Evolutionary conservation across 2,113 vertebrate genomes (phyloP).

Genomic region (Pithys albifrons): DNA sequence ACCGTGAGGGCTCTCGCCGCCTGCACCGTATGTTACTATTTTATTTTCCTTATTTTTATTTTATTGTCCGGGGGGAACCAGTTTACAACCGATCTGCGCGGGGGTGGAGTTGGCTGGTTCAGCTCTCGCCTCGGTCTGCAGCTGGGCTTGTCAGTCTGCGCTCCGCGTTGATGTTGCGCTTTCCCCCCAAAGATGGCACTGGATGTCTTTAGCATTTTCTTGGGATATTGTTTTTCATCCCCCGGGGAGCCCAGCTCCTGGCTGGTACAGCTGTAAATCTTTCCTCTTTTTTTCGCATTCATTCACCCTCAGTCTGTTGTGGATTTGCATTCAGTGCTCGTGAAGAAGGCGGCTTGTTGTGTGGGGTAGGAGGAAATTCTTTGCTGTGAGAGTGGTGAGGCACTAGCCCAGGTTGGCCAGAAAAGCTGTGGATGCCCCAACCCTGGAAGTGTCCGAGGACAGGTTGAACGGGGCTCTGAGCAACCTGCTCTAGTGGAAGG

Average conservation of each 20-base stretch:
- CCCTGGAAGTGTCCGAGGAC: not conserved
- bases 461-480: not conserved
- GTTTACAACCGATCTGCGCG: not conserved
- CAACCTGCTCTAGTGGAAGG: not conserved
- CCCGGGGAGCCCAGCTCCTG: not conserved
- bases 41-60: not conserved
- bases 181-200: constrained; percentile 51
- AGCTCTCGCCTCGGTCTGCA: not conserved
- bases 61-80: not conserved
- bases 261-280: not conserved
- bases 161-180: not conserved
- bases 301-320: not conserved
- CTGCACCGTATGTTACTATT: not conserved
- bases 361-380: not conserved
- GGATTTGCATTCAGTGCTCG: not conserved
- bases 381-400: not conserved
- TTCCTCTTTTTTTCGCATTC: not conserved
- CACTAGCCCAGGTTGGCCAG: not conserved
- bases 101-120: not conserved
- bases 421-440: not conserved
- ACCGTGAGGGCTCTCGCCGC: not conserved
- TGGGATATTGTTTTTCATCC: not conserved
- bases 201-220: constrained; percentile 21
- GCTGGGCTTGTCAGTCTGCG: not conserved
- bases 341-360: not conserved